phyloP scores from a whole-genome alignment of 2,797 vertebrate species.

The Coreius guichenoti region DNA sequence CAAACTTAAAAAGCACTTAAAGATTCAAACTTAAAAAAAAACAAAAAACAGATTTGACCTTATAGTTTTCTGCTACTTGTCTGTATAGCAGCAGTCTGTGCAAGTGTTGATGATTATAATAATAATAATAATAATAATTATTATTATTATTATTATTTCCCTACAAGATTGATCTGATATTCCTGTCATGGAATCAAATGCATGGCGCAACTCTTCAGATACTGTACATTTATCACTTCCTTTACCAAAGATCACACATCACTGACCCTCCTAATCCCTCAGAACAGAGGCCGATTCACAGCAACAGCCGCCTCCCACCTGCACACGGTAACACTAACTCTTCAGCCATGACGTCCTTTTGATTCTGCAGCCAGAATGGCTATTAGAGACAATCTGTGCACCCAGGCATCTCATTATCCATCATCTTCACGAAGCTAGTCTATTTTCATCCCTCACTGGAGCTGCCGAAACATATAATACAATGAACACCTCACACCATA shows the following conservation, averaged over 20 bases:
- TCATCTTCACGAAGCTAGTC: slow-evolving; percentile 47
- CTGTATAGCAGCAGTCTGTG: background rate
- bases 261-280: slow-evolving; percentile 58
- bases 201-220: slow-evolving; percentile 7
- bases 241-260: slow-evolving; percentile 66
- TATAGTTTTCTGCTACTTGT: background rate
- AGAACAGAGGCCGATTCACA: slow-evolving; percentile 46
- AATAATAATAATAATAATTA: background rate
- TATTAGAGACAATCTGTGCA: slow-evolving; percentile 71
- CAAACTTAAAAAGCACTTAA: background rate
- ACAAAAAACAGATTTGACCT: background rate
- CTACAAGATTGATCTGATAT: background rate
- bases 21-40: background rate
- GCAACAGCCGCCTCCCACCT: slow-evolving; percentile 58
- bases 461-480: slow-evolving; percentile 35
- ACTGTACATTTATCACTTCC: slow-evolving; percentile 33
- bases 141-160: background rate
- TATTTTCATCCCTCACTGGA: slow-evolving; percentile 51
- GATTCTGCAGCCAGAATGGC: slow-evolving; percentile 64
- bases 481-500: slow-evolving; percentile 20
- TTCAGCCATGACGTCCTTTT: slow-evolving; percentile 62
- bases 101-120: background rate
- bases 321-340: slow-evolving; percentile 30
- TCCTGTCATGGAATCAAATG: background rate
- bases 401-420: slow-evolving; percentile 58